These are phyloP conservation scores for Thymelicus acteon DNA, from an alignment of 2,888 invertebrate genomes.

Conservation along the genomic window DNA sequence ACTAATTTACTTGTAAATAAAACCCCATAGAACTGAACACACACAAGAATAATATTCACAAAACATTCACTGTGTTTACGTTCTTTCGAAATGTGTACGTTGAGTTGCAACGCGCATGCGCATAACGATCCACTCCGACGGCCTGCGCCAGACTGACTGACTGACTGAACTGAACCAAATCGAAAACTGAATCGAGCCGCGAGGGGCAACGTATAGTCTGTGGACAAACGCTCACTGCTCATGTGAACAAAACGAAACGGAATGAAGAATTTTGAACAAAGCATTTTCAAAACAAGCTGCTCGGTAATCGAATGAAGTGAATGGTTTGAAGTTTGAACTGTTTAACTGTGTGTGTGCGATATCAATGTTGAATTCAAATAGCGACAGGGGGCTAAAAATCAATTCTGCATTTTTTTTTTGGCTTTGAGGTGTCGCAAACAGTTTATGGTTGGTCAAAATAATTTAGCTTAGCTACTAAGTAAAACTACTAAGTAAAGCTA, in stretches of 20 bases:
- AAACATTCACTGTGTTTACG: slow-evolving; percentile 75
- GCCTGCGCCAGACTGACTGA: slow-evolving; percentile 66
- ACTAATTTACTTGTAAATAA: slow-evolving; percentile 7
- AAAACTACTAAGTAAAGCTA: too few species aligned
- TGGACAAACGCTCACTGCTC: slow-evolving; percentile 31
- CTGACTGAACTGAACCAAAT: slow-evolving; percentile 40
- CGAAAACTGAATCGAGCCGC: slow-evolving; percentile 46
- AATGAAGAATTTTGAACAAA: slow-evolving; percentile 28
- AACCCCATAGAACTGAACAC: slow-evolving; percentile 26
- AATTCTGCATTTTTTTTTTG: slow-evolving; percentile 35
- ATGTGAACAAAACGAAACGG: slow-evolving; percentile 38
- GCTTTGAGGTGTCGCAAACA: slow-evolving; percentile 26
- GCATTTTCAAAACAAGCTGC: slow-evolving; percentile 7
- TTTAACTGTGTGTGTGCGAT: neutral
- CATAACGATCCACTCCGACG: slow-evolving; percentile 55
- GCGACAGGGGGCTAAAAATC: slow-evolving; percentile 32
- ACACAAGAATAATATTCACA: slow-evolving; percentile 57
- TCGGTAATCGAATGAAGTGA: slow-evolving; percentile 27
- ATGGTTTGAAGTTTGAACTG: slow-evolving; percentile 14
- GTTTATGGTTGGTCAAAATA: slow-evolving; percentile 1
- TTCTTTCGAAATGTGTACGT: slow-evolving; percentile 68
- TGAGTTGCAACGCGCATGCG: slow-evolving; percentile 67
- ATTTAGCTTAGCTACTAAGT: too few species aligned
- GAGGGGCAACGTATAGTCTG: slow-evolving; percentile 41
- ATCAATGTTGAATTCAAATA: slow-evolving; percentile 2